Percentiles rank a stretch among this genome's conserved stretches.
These are phyloP conservation scores for Heteractis magnifica DNA, from an alignment of 92 coral and sea anemone species.

Conservation along the genomic window DNA sequence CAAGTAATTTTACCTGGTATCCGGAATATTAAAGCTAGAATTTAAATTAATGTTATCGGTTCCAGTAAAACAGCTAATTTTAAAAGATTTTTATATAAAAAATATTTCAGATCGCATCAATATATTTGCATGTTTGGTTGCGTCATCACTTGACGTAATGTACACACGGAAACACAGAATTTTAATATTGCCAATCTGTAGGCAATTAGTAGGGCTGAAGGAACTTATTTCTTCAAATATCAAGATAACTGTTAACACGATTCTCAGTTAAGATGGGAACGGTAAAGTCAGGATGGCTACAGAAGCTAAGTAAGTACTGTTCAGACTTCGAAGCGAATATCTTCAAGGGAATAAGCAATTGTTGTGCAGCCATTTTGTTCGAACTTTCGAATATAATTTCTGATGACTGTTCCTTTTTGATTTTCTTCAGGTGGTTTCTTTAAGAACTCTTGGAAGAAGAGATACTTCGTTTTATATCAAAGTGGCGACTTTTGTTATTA, in stretches of 20 bases:
- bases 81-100: too few relatives aligned
- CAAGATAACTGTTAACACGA: background rate
- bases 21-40: too few relatives aligned
- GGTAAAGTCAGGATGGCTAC: constrained; percentile 85
- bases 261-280: constrained; percentile 65
- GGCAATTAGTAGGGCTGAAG: background rate
- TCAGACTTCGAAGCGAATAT: background rate
- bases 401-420: background rate
- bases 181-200: background rate
- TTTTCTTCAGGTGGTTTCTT: constrained; percentile 79
- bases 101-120: background rate
- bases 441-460: constrained; percentile 89
- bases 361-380: background rate
- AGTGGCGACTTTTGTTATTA: constrained; percentile 94
- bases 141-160: constrained; percentile 2
- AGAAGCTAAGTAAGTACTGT: constrained; percentile 74
- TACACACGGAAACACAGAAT: background rate
- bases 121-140: background rate
- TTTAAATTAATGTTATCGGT: too few relatives aligned
- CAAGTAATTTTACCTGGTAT: too few relatives aligned
- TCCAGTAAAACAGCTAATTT: background rate
- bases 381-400: background rate
- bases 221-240: background rate
- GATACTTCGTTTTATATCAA: constrained; percentile 88
- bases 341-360: background rate